phyloP scores from a whole-genome alignment of 2,888 invertebrate species.

The Chymomyza caudatula region DNA sequence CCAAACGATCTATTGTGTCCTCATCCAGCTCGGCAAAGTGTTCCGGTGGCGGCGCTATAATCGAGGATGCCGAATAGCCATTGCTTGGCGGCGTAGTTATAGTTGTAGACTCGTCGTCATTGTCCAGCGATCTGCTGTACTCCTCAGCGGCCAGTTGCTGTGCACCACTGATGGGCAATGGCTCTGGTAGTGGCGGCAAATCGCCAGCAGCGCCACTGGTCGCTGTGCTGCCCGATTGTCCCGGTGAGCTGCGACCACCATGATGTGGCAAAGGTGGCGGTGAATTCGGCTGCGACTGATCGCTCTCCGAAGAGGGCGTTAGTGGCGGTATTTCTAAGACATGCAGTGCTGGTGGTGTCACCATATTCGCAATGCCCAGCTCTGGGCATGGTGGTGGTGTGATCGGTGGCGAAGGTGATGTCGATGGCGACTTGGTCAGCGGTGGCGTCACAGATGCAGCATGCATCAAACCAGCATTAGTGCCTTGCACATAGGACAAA shows the following conservation, averaged over 20 bases:
- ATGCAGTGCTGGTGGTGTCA: slow-evolving; percentile 71
- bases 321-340: slow-evolving; percentile 61
- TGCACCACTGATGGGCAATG: slow-evolving; percentile 31
- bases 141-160: slow-evolving; percentile 54
- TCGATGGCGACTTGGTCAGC: slow-evolving; percentile 71
- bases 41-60: slow-evolving; percentile 72
- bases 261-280: slow-evolving; percentile 51
- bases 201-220: not conserved
- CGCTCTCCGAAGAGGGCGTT: slow-evolving; percentile 74
- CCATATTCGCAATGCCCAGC: slow-evolving; percentile 57
- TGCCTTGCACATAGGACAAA: slow-evolving; percentile 72
- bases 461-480: slow-evolving; percentile 24
- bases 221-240: slow-evolving; percentile 12
- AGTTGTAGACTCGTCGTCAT: slow-evolving; percentile 76
- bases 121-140: slow-evolving; percentile 64
- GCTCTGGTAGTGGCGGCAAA: slow-evolving; percentile 34
- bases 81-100: slow-evolving; percentile 77
- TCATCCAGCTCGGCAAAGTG: slow-evolving; percentile 67
- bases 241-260: slow-evolving; percentile 34
- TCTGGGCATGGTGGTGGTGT: slow-evolving; percentile 74
- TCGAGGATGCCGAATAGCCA: slow-evolving; percentile 75
- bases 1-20: slow-evolving; percentile 44
- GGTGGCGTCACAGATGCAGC: slow-evolving; percentile 52
- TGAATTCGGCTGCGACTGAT: slow-evolving; percentile 73
- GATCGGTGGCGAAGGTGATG: slow-evolving; percentile 75